Base-by-base conservation (phyloP, 2,797 vertebrate species). In the Halcyon smyrnensis region DNA sequence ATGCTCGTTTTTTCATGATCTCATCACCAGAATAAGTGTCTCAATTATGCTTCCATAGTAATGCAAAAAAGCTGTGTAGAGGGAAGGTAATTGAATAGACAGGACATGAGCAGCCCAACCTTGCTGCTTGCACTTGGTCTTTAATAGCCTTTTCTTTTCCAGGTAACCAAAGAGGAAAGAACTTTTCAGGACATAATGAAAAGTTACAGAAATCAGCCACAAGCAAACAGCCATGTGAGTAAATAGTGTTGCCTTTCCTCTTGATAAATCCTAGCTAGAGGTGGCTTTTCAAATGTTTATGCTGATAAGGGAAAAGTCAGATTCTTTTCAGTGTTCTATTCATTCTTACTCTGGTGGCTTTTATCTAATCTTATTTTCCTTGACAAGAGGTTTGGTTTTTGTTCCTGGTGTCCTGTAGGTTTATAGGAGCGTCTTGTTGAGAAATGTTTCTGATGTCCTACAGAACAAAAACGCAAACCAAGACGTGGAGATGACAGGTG, bases 101-200 rank as follows among this genome's bases (percentile, higher is more conserved):
- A 41, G 30, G 37, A 48, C 76, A 46, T 46, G 60, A 89, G 63
- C 63, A 79, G 78, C 41, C 25, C 0, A 0, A 25, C 43, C n/a
- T 21, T 73, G 60, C 6, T 69, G 34, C 59, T 75, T 64, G 30
- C 17, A 7, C 48, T 73, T 84, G n/a, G 32, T 62, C 34, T 81
- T 87, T 34, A 96, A 45, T 60, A 71, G 17, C 69, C 62, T 78
- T 96, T 96, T 92, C 70, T 95, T 96, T 94, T 96, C 28, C 67
- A 99, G 99, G 99, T 99, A 94, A 99, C 98, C 90, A 99, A 99
- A 97, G 99, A 99, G 95, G 98, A 99, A 89, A 98, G 98, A 98
- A 98, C 98, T 77, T 99, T 99, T 97, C 99, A 99, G 93, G 99
- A 99, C 97, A 99, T 99, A 97, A 99, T 99, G 99, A 99, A 99